phyloP scores from a whole-genome alignment of 2,888 invertebrate genomes.

The Sinotaia quadrata region DNA sequence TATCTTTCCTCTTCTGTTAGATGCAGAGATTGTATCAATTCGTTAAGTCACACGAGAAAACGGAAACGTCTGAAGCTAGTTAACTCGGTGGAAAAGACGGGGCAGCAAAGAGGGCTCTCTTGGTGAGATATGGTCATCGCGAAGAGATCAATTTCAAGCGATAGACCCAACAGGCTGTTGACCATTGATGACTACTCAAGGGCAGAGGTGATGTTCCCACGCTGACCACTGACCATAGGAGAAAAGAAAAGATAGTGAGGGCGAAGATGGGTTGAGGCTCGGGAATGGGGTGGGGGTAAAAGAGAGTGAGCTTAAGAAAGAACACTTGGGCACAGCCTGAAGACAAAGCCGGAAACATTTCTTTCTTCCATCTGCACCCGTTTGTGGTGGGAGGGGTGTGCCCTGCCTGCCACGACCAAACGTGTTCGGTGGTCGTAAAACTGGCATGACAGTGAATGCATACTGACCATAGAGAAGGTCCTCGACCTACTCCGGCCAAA shows the following conservation, averaged over 20 bases:
- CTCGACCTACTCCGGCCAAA: slow-evolving; percentile 4
- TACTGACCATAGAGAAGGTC: too few species aligned
- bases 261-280: not conserved
- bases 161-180: not conserved
- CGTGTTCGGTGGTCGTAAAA: too few species aligned
- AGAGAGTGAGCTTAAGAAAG: not conserved
- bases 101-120: too few species aligned
- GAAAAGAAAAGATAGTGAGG: not conserved
- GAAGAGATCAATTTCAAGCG: not conserved
- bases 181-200: not conserved
- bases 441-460: too few species aligned
- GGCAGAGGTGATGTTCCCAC: slow-evolving; percentile 21
- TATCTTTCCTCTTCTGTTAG: too few species aligned
- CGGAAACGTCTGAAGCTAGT: too few species aligned
- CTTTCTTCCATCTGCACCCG: not conserved
- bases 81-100: too few species aligned
- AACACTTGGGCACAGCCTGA: not conserved
- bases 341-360: not conserved
- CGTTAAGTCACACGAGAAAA: too few species aligned
- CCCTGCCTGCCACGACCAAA: too few species aligned
- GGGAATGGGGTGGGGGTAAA: not conserved
- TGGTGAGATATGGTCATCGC: too few species aligned
- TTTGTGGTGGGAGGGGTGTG: not conserved
- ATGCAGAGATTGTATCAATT: too few species aligned
- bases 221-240: not conserved